Conservation (phyloP, 2,797 vertebrate genomes). For the Emys orbicularis region DNA sequence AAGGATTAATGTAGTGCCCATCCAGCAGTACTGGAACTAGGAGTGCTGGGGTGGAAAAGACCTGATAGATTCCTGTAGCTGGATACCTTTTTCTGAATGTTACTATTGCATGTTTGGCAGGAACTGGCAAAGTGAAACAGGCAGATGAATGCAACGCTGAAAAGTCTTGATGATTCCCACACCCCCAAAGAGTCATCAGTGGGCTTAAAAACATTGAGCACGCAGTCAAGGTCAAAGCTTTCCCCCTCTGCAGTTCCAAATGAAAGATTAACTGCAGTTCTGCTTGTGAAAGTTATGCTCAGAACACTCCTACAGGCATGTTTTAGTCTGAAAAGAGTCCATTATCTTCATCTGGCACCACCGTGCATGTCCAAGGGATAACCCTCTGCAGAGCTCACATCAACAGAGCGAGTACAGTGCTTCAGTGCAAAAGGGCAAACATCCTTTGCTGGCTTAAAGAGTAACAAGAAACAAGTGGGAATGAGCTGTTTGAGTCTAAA, state of each 20-base stretch:
- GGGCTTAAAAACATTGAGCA: constrained; percentile 34
- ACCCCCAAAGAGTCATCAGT: constrained; percentile 39
- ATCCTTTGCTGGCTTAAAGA: constrained; percentile 8
- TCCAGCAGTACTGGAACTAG: too few species aligned
- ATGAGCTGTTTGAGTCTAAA: neutral
- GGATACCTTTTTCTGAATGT: constrained; percentile 41
- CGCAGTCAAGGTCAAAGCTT: constrained; percentile 56
- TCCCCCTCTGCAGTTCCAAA: neutral
- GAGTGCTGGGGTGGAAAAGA: too few species aligned
- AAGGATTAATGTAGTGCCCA: too few species aligned
- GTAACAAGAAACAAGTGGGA: constrained; percentile 35
- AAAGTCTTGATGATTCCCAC: constrained; percentile 47
- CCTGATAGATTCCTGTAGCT: neutral
- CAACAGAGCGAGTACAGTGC: constrained; percentile 55
- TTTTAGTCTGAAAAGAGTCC: constrained; percentile 60
- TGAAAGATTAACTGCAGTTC: constrained; percentile 68
- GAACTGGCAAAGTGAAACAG: constrained; percentile 22
- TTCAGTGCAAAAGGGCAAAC: constrained; percentile 60
- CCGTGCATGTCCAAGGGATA: constrained; percentile 52
- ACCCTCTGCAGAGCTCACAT: constrained; percentile 55
- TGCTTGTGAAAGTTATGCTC: constrained; percentile 69
- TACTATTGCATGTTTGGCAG: constrained; percentile 28
- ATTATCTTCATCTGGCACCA: constrained; percentile 75
- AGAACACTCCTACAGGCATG: constrained; percentile 62
- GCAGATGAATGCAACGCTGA: neutral